Evolutionary conservation across 2,797 vertebrate species (phyloP).

Genomic region (Kryptopterus vitreolus): DNA sequence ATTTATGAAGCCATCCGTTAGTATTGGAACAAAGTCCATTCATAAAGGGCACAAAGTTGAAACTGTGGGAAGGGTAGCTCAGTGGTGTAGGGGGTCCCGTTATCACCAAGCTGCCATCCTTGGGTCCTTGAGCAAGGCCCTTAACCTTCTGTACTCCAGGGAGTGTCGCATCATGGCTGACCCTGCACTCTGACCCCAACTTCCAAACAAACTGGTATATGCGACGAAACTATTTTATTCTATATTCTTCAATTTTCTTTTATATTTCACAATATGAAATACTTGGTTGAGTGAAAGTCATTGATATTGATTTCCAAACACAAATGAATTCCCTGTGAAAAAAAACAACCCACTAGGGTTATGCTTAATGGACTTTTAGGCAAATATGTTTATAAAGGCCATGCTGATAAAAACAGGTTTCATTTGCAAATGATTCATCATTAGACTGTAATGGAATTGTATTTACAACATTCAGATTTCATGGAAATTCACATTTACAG

Average conservation of each 20-base stretch:
- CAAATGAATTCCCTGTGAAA: neutral
- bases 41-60: neutral
- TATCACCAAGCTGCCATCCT: too few species aligned
- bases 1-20: neutral
- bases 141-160: too few species aligned
- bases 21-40: neutral
- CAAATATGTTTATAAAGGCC: constrained; percentile 6
- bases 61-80: too few species aligned
- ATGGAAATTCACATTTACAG: neutral
- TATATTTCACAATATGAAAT: too few species aligned
- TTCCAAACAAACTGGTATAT: too few species aligned
- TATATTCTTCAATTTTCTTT: too few species aligned
- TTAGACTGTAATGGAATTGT: neutral
- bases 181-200: too few species aligned
- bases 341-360: neutral
- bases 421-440: neutral
- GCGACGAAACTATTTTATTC: too few species aligned
- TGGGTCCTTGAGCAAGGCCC: too few species aligned
- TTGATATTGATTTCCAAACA: neutral
- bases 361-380: neutral
- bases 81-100: too few species aligned
- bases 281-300: too few species aligned
- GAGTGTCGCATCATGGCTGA: too few species aligned
- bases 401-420: neutral
- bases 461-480: neutral